Percentiles rank a stretch among this genome's conserved stretches.
Conservation (phyloP, 2,797 vertebrate species). For the Podargus strigoides region DNA sequence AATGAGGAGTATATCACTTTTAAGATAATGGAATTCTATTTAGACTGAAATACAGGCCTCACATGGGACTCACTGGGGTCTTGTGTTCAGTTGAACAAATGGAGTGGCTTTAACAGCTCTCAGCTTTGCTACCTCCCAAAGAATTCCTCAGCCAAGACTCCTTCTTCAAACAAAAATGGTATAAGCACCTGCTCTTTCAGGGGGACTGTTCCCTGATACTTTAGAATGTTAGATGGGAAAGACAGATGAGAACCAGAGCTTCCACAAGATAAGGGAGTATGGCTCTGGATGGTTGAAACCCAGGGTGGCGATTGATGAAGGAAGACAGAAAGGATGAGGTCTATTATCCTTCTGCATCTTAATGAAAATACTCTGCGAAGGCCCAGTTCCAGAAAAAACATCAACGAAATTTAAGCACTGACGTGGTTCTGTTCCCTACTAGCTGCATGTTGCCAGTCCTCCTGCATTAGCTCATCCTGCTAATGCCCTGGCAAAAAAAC, state of each 20-base stretch:
- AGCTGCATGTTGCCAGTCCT: neutral
- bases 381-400: neutral
- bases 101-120: neutral
- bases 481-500: neutral
- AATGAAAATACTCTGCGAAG: neutral
- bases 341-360: neutral
- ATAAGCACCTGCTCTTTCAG: neutral
- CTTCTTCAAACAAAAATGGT: neutral
- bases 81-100: neutral
- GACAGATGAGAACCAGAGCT: neutral
- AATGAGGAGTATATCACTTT: neutral
- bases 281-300: neutral
- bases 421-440: neutral
- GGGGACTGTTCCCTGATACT: neutral
- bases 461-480: neutral
- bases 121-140: neutral
- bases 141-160: neutral
- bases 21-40: neutral
- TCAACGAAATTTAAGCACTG: neutral
- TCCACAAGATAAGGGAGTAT: neutral
- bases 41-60: neutral
- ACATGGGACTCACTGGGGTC: neutral
- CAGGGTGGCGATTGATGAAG: fast-evolving
- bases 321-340: neutral
- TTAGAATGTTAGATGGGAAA: neutral